Evolutionary conservation across 92 coral and sea anemone species (phyloP), one percentile per base, ranked within the genome.

Genomic region (Blastomussa wellsi): DNA sequence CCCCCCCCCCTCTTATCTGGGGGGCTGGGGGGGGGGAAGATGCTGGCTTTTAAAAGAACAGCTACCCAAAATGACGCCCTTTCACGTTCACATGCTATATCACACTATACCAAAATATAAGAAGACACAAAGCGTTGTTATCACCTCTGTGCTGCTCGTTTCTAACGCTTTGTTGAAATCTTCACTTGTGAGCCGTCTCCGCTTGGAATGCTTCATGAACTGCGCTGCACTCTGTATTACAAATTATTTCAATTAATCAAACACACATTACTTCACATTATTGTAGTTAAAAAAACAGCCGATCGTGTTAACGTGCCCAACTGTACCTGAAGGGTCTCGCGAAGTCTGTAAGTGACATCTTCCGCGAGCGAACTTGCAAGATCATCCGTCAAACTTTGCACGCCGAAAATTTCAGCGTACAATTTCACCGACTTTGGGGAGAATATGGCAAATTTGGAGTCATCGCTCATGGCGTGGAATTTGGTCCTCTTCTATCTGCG

Each of bases 181-280:
- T 24, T 93, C 98, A 22, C 93, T 82, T 35, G 98, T 94, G 77
- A 97, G 75, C 60, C 96, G 87, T 39, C 95, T 93, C 52, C 99
- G 91, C 81, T 95, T 97, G 71, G 94, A 89, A 77, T 97, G 99
- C 74, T 95, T 95, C 92, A 95, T 93, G 82, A 90, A 97, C 79
- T 93, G 95, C 13, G 91, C 57, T 35, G 99, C 99, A 53, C 87
- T 93, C 98, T 96, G 72, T 2, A 39, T 32, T n/a, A n/a, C n/a
- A 39, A 57, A 37, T 74, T 24, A 74, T 14, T 35, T 26, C 33
- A 37, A 41, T 10, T 70, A 15, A 37, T 37, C 37, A 35, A 37
- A 68, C 35, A 9, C 33, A 4, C 37, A 51, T 13, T 31, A 53
- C 67, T 22, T 36, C 6, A n/a, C 13, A 68, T n/a, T 15, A 60